Evolutionary conservation across 2,797 vertebrate genomes (phyloP), one percentile per base, ranked within the genome.

Genomic region (Pelochelys cantorii): DNA sequence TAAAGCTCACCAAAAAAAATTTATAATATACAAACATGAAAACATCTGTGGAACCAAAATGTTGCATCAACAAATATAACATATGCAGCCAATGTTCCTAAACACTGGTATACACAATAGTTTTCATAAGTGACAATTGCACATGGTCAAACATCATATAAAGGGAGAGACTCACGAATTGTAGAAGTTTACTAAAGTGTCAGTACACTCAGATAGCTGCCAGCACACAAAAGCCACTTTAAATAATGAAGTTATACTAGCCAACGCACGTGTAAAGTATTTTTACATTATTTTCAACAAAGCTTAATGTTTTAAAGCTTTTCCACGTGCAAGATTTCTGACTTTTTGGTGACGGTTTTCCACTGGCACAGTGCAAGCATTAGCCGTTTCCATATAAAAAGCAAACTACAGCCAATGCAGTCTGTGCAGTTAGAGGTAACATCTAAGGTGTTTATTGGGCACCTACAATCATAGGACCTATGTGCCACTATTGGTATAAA

Each of bases 111-210:
- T 84, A 84, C 23, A 18, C 84, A 84, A 81, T 20, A 48, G 90
- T 90, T 92, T 91, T 92, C 79, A 37, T 27, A 95, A 95, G 90
- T 75, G 90, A 53, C 92, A 90, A 89, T 88, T 93, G 95, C 95
- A 91, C 90, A 95, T 86, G 94, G 88, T 84, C 88, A 84, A 9
- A 71, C 65, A 22, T 37, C 18, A 20, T 18, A 65, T 18, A 68
- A 68, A 0, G 57, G 86, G 91, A 79, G 59, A 93, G 89, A 78
- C 34, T 94, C 83, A 87, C 62, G 84, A 95, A 95, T 86, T 96
- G 95, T 94, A 96, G 86, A 95, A 75, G 34, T 91, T 79, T 8
- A 93, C 85, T 87, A 79, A 92, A 83, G 80, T 86, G 87, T 89
- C 27, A 81, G 59, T 17, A 18, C 1, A 85, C 86, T 91, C 3